Evolutionary conservation across 2,797 vertebrate species (phyloP).

Genomic region (Sebastes oblongus): DNA sequence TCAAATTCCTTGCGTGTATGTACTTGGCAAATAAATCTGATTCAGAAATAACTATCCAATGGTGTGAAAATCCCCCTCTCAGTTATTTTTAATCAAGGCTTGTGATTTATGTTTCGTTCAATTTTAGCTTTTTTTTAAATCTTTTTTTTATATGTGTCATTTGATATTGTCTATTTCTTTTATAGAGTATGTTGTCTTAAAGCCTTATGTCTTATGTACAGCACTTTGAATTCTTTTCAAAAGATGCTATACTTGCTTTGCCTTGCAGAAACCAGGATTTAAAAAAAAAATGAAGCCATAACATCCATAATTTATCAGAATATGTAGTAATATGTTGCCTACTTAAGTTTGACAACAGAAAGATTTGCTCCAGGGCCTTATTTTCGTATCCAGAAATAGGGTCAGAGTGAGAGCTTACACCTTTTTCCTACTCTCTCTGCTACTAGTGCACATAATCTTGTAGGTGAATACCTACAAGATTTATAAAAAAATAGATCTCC

Average conservation of each 20-base stretch:
- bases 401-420: slow-evolving; percentile 14
- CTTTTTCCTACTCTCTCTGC: not conserved
- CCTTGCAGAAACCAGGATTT: not conserved
- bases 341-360: not conserved
- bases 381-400: not conserved
- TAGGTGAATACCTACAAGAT: not conserved
- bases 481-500: no score
- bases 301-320: not conserved
- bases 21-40: no score
- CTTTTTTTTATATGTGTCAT: no score
- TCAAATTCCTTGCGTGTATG: no score
- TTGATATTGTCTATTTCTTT: not conserved
- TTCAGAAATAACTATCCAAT: no score
- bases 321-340: not conserved
- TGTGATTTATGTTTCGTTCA: no score
- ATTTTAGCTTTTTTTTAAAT: no score
- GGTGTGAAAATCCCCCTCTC: no score
- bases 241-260: not conserved
- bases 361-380: not conserved
- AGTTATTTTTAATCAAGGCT: no score
- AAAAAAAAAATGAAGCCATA: not conserved
- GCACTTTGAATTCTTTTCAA: not conserved
- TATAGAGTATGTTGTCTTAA: not conserved
- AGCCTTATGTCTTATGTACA: not conserved
- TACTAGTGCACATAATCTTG: not conserved